phyloP scores from a whole-genome alignment of 2,888 invertebrate genomes.

The Pseudococcus longispinus region DNA sequence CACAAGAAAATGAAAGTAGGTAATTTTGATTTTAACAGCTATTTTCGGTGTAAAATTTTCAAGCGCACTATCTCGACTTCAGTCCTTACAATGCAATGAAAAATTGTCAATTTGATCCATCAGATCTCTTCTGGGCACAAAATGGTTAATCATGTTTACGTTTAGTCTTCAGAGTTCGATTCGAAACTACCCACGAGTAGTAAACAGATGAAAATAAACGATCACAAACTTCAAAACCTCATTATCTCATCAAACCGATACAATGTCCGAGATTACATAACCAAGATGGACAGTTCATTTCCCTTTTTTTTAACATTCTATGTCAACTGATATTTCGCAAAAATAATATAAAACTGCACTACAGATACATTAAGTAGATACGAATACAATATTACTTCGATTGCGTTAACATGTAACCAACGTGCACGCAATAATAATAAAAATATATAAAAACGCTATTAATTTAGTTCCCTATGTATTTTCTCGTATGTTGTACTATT shows the following conservation, averaged over 20 bases:
- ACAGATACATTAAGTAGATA: background rate
- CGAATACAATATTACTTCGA: slow-evolving; percentile 13
- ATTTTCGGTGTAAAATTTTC: too few species aligned
- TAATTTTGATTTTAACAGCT: too few species aligned
- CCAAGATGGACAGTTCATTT: slow-evolving; percentile 34
- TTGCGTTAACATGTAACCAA: slow-evolving; percentile 11
- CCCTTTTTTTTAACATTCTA: slow-evolving; percentile 13
- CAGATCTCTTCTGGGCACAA: too few species aligned
- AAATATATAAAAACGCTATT: background rate
- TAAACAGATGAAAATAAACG: background rate
- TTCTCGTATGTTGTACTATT: background rate
- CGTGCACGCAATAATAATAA: slow-evolving; percentile 27
- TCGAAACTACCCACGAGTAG: too few species aligned
- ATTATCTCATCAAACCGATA: slow-evolving; percentile 12
- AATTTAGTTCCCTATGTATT: background rate
- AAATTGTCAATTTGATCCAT: too few species aligned
- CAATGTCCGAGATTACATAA: background rate
- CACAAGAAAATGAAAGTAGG: too few species aligned
- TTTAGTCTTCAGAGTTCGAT: too few species aligned
- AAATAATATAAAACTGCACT: background rate
- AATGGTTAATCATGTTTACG: too few species aligned
- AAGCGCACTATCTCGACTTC: too few species aligned
- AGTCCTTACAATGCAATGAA: too few species aligned
- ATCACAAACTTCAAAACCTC: background rate
- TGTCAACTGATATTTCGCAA: slow-evolving; percentile 22